Base-by-base conservation (phyloP, 1,140 invertebrate genomes). In the Marisa cornuarietis region DNA sequence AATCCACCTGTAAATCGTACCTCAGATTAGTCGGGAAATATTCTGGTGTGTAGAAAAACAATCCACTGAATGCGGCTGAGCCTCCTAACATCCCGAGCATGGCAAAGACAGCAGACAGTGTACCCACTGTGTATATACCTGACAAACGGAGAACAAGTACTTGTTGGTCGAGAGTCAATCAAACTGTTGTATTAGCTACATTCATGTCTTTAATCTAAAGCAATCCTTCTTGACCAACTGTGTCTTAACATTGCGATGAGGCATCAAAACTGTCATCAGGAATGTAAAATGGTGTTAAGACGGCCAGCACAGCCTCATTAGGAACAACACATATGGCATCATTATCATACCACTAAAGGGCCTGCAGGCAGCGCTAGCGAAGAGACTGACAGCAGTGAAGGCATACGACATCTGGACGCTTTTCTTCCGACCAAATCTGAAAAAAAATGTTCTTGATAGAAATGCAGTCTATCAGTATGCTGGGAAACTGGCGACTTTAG, bases 11-110 rank as follows among this genome's bases (percentile, higher is more conserved):
- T 72, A 31, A 51, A 18, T 58, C 20, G 79, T 68, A 83, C 82
- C 87, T 86, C 16, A 88, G 26, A 76, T 83, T 85, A 11, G 87
- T 88, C 42, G 86, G 87, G 78, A 86, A 88, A 42, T 88, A 82
- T 71, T 88, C 87, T 8, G 87, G 84, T 22, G 87, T 85, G 76
- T 86, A 87, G 20, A 87, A 76, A 78, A 85, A 88, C 51, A 88
- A 71, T 7, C 79, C 81, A 16, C 79, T 80, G 63, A 85, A 96
- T 9, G 95, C 94, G 0, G 94, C 93, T 0, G 95, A 95, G 73
- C 96, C 95, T 22, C 94, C 94, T 78, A 96, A 90, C 91, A 96
- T 96, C 18, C 94, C 95, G 74, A 95, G 88, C 94, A 96, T 95
- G 13, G 95, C 94, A 66, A 94, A 93, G 11, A 81, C 79, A 49